Evolutionary conservation across 2,888 invertebrate species (phyloP).

Genomic region (Bombylius major): DNA sequence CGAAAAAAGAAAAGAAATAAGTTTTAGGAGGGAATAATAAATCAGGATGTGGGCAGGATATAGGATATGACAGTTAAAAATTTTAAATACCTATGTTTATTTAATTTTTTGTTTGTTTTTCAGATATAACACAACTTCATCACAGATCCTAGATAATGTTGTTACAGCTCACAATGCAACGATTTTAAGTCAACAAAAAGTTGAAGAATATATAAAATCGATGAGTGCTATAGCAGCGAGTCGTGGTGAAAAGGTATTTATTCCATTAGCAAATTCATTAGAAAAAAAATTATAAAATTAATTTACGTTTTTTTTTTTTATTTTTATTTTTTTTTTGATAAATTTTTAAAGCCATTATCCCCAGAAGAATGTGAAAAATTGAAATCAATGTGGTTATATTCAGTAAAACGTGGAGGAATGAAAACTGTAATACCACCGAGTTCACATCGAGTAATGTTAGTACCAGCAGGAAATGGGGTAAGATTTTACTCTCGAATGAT

Average conservation of each 20-base stretch:
- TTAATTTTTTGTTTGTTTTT: not conserved
- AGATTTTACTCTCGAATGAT: not conserved
- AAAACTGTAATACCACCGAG: not conserved
- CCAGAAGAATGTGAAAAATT: conserved; percentile 25
- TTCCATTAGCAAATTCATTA: no score
- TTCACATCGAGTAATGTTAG: conserved; percentile 23
- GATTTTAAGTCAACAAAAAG: conserved; percentile 27
- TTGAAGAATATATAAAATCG: conserved; percentile 33
- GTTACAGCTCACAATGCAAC: conserved; percentile 12
- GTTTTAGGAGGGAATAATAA: no score
- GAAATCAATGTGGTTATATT: conserved; percentile 30
- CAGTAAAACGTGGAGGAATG: conserved; percentile 21
- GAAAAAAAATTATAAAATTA: no score
- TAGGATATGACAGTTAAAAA: no score
- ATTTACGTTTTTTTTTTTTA: no score
- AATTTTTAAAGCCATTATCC: not conserved
- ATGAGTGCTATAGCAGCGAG: conserved; percentile 14
- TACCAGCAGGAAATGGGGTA: conserved; percentile 24
- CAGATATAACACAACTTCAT: not conserved
- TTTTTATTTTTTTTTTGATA: no score
- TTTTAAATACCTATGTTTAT: no score
- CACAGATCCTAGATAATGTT: conserved; percentile 11
- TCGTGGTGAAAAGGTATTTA: not conserved
- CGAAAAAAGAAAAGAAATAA: no score
- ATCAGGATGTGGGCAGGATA: no score